Base-by-base conservation (phyloP, 2,888 invertebrate species). In the Blastobasis adustella region DNA sequence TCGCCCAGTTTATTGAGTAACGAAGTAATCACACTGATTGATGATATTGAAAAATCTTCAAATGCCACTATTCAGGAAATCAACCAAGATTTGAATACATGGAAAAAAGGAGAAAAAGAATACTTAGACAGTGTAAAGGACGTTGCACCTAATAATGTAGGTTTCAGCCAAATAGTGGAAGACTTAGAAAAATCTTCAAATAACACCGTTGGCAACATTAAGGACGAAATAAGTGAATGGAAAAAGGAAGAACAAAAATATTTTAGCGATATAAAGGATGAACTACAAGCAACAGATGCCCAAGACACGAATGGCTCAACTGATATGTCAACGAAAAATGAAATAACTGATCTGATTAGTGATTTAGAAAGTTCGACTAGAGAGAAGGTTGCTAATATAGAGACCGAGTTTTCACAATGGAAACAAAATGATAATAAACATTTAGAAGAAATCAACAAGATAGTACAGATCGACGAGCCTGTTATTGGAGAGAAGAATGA, bases 331-430 rank as follows among this genome's bases (percentile, higher is more conserved):
- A 23, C 23, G 23, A 23, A 23, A 23, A 23, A 23, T 23, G 23
- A 23, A 23, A 23, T 23, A 23, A 23, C 23, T 23, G 23, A 23
- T 23, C 23, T 23, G 23, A 23, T 23, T 3, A 45, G 45, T 23
- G 40, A 45, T 36, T 40, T 50, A 45, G 46, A 49, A 45, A 48
- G 43, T 10, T 38, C 44, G 9, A 57, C 66, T 4, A 65, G 66
- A 42, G 58, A 60, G 6, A 58, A 56, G 23, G 49, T 52, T 37
- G 43, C 37, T 23, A 54, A 64, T 40, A 54, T 71, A 46, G 60
- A 63, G n/a, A 49, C 54, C 4, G 57, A 64, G 40, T 58, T 73
- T 39, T 49, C 61, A 51, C 56, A 62, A 10, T 72, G 67, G 68
- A 64, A 68, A 60, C 49, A 61, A 53, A 61, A 65, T 46, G 63